Evolutionary conservation across 2,797 vertebrate genomes (phyloP).

Genomic region (Sebastes cheni): DNA sequence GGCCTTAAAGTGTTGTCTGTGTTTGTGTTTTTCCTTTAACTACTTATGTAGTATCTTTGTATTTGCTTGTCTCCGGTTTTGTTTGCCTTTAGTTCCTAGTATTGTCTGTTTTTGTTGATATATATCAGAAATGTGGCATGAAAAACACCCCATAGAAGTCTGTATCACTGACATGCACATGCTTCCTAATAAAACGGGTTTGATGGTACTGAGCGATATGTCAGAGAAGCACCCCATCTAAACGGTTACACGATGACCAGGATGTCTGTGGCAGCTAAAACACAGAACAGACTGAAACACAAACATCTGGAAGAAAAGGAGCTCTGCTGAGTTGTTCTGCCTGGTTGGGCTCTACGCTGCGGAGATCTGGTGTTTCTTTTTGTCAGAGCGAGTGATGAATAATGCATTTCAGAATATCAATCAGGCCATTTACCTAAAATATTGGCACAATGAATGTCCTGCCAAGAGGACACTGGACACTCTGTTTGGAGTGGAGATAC

Average conservation of each 20-base stretch:
- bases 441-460: slow-evolving; percentile 52
- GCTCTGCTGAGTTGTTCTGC: neutral
- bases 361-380: slow-evolving; percentile 21
- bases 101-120: too few relatives aligned
- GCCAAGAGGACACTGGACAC: slow-evolving; percentile 56
- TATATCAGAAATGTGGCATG: too few relatives aligned
- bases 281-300: neutral
- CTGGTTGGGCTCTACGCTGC: neutral
- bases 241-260: neutral
- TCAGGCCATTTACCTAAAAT: slow-evolving; percentile 65
- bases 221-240: neutral
- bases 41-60: too few relatives aligned
- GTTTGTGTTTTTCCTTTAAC: too few relatives aligned
- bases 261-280: neutral
- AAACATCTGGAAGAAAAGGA: neutral
- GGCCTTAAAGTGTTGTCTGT: too few relatives aligned
- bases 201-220: neutral
- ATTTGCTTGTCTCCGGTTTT: too few relatives aligned
- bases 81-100: too few relatives aligned
- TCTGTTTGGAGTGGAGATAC: slow-evolving; percentile 61
- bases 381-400: slow-evolving; percentile 34
- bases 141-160: too few relatives aligned
- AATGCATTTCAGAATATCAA: slow-evolving; percentile 67
- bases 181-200: neutral
- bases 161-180: too few relatives aligned